Evolutionary conservation across 2,888 invertebrate genomes (phyloP), one percentile per base, ranked within the genome.

Genomic region (Clitarchus hookeri): DNA sequence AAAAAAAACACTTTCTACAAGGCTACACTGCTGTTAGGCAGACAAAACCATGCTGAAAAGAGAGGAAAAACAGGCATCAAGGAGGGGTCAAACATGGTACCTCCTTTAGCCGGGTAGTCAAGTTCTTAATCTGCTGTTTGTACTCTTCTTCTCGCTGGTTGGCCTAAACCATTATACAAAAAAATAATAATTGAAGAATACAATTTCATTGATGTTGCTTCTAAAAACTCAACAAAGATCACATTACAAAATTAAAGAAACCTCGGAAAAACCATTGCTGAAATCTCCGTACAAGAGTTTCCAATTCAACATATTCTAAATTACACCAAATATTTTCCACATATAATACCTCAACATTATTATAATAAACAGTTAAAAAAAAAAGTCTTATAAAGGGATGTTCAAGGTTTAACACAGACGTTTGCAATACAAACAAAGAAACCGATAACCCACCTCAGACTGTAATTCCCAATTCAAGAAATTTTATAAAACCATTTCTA

Each of bases 71-170:
- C 11, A 25, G 84, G 65, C 36, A 54, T 23, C 26, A 84, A 84
- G 77, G 84, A 44, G 48, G 80, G 36, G 80, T 80, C 53, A 90
- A 91, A 91, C 90, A 92, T 77, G 90, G 93, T 96, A 99, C 98
- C 98, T 98, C 98, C 97, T 99, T 99, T 95, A 99, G 97, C 94
- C 98, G 97, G 94, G 97, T 97, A 93, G 97, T 98, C 93, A 98
- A 95, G 93, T 97, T 98, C 96, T 99, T 98, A 96, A 99, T 98
- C 95, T 98, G 98, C 94, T 98, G 97, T 95, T 99, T 98, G 96
- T 98, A 99, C 93, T 98, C 98, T 95, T 99, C 98, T 94, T 99
- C 99, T 92, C 98, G 97, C 95, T 98, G 98, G 95, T 98, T 98
- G 94, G 99, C 98, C 98, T 99, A 90, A 79, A 84, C 87, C 84